Evolutionary conservation across 2,888 invertebrate genomes (phyloP), one percentile per base, ranked within the genome.

Genomic region (Lymantria monacha): DNA sequence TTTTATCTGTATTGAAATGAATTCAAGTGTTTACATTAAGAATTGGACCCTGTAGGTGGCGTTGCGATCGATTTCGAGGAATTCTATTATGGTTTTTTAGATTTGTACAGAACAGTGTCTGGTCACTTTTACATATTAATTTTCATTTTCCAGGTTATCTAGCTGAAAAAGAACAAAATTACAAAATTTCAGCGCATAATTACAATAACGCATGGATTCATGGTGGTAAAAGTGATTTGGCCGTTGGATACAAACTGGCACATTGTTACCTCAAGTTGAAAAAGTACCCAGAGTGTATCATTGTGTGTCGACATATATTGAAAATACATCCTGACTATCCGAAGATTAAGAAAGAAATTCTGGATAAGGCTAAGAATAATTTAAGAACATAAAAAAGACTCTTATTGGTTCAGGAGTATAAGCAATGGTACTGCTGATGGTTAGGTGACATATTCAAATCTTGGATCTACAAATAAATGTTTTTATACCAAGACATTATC

Each of bases 191-290:
- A 0, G 95, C 96, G 0, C 88, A 92, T 9, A 94, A 96, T 75
- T 99, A 97, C 79, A 95, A 95, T 65, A 92, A 93, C 63, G 98
- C 98, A 0, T 99, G 98, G 98, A 93, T 93, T 48, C 95, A 95
- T 72, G 95, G 96, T 0, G 96, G 96, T 8, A 95, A 94, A 67
- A 93, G 93, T 2, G 98, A 98, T 74, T 95, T 98, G 0, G 93
- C 95, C 0, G 93, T 98, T 38, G 99, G 99, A 0, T 98, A 96
- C 82, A 99, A 98, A 82, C 88, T 99, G 30, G 98, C 98, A 0
- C 97, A 97, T 79, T 96, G 97, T 65, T 95, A 96, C 70, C 93
- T 99, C 85, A 99, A 99, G 77, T 95, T 95, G 10, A 98, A 97
- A 82, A 92, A 92, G 52, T 91, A 95, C 81, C 97, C 98, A 0